Conservation (phyloP, 2,113 vertebrate species). For the Marcusenius ussheri region DNA sequence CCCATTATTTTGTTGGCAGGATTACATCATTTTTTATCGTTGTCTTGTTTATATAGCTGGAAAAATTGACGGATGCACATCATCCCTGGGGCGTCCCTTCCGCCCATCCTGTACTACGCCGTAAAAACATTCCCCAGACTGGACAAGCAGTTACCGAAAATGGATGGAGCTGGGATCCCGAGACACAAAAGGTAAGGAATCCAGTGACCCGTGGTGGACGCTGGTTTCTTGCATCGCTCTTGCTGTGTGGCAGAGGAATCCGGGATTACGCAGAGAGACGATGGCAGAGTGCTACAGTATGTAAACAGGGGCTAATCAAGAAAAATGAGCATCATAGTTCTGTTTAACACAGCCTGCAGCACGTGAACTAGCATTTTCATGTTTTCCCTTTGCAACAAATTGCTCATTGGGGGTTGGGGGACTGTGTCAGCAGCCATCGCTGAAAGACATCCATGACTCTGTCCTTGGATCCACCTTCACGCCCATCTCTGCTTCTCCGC, state of each 20-base stretch:
- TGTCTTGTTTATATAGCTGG: not conserved
- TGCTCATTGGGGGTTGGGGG: not conserved
- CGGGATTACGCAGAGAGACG: no score
- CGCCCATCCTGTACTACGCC: not conserved
- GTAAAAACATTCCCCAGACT: not conserved
- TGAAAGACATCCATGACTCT: not conserved
- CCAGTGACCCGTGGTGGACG: not conserved
- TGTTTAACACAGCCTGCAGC: not conserved
- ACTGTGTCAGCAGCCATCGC: not conserved
- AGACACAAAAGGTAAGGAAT: not conserved
- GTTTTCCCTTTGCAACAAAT: not conserved
- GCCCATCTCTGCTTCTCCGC: not conserved
- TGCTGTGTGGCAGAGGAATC: not conserved
- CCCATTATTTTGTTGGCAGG: not conserved
- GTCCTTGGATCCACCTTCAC: not conserved
- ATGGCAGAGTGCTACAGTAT: not conserved
- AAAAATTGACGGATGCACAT: not conserved
- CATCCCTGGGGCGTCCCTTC: not conserved
- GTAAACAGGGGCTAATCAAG: not conserved
- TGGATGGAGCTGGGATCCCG: not conserved
- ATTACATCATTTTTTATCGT: not conserved
- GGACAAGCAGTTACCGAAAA: not conserved
- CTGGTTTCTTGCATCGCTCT: not conserved
- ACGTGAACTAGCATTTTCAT: not conserved
- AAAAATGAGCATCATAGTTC: not conserved